Percentiles rank a stretch among this genome's conserved stretches.
Evolutionary conservation across 1,140 invertebrate species (phyloP).

Genomic region (Sweltsa coloradensis): DNA sequence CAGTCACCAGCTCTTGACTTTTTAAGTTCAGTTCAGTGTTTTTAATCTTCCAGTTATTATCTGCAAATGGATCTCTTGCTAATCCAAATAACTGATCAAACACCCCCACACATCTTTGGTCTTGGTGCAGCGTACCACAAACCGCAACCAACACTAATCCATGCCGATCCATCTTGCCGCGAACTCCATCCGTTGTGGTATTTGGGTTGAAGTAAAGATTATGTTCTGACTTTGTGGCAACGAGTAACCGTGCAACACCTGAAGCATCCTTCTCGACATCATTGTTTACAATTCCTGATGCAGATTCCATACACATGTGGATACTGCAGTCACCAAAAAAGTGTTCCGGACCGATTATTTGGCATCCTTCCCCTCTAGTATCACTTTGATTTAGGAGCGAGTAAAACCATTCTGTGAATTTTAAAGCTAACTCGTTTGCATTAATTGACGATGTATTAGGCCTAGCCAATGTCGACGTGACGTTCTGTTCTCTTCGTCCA

Average conservation of each 20-base stretch:
- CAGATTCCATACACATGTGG: conserved; percentile 18
- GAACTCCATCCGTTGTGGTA: conserved; percentile 34
- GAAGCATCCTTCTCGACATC: conserved; percentile 19
- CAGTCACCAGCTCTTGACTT: not conserved
- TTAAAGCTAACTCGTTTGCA: conserved; percentile 31
- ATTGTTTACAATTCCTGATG: conserved; percentile 16
- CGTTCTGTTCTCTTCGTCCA: too few species aligned
- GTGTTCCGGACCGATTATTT: conserved; percentile 34
- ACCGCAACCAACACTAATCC: conserved; percentile 43
- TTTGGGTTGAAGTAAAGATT: conserved; percentile 46
- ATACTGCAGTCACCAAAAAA: conserved; percentile 40
- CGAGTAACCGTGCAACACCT: conserved; percentile 28
- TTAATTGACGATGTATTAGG: too few species aligned
- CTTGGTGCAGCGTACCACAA: conserved; percentile 45
- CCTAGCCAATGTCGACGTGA: too few species aligned
- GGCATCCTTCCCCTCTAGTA: conserved; percentile 15
- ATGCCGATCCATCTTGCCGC: conserved; percentile 40
- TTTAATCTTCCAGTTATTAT: conserved; percentile 51
- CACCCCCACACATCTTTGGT: conserved; percentile 36
- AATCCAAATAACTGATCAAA: conserved; percentile 50
- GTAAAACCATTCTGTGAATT: conserved; percentile 49
- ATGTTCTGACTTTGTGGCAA: conserved; percentile 29
- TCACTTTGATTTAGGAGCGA: conserved; percentile 34
- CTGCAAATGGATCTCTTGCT: conserved; percentile 38
- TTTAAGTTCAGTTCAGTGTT: conserved; percentile 20